Evolutionary conservation across 2,113 vertebrate genomes (phyloP), one percentile per base, ranked within the genome.

Genomic region (Zootoca vivipara): DNA sequence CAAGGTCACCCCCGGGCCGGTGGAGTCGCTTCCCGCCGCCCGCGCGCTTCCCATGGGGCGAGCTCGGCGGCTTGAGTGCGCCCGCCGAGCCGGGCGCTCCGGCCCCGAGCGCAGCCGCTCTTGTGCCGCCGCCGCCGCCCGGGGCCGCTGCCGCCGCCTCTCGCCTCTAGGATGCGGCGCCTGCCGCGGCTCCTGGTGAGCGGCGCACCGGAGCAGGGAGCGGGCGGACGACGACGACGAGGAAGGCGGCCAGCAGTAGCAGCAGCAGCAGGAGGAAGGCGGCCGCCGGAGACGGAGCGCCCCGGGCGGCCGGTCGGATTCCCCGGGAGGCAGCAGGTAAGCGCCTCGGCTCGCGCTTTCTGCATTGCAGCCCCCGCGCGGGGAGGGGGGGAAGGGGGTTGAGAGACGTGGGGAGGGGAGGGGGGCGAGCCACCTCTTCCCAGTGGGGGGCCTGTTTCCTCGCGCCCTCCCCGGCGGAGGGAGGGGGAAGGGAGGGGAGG

Each of bases 241-340:
- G 95, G 93, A 52, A 95, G 93, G 89, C 67, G 89, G 40, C 46
- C 90, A 94, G 92, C 94, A 92, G 93, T 86, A 26, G 64, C 88
- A 88, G 86, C n/a, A 92, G 92, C 89, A 90, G 93, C 35, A 92
- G 93, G 93, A 89, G 91, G 93, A 93, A 90, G 91, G 93, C 94
- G 90, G 86, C 95, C 92, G 94, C 93, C 91, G 93, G 93, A 95
- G 94, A 91, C 93, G 93, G 95, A 93, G 90, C 90, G 93, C 92
- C 94, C 93, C 93, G 89, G 85, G 77, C 85, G 77, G 88, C 90
- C 85, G 87, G 89, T 82, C 91, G 90, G 93, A 94, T 91, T 93
- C 95, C 95, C 93, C 91, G 90, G 89, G 94, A 94, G 94, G 93
- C 92, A 92, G 91, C 95, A 96, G 96, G 96, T 96, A 94, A 95